These are phyloP conservation scores for Rhincodon typus DNA, from an alignment of 2,797 vertebrate species.

Conservation along the genomic window DNA sequence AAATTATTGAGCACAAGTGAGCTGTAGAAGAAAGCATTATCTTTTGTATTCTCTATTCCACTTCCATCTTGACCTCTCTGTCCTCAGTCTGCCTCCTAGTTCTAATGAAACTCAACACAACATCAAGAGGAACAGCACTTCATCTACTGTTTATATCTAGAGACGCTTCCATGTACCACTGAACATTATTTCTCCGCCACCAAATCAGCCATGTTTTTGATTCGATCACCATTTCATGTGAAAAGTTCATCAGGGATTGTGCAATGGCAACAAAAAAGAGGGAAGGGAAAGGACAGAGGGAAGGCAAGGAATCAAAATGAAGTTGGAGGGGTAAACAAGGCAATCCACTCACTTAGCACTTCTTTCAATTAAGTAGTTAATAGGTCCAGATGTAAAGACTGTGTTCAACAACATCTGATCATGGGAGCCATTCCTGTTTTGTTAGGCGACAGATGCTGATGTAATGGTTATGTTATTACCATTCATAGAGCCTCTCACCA, in stretches of 20 bases:
- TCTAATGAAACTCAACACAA: not conserved
- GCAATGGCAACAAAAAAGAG: no score
- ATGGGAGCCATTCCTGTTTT: not conserved
- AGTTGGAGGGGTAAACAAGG: no score
- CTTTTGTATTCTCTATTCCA: not conserved
- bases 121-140: not conserved
- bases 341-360: no score
- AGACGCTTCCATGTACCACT: no score
- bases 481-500: fast-evolving
- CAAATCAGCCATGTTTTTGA: no score
- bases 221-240: no score
- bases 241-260: no score
- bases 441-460: not conserved
- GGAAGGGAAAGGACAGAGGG: no score
- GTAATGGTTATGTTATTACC: not conserved
- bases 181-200: no score
- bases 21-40: not conserved
- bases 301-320: no score
- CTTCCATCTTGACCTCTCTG: not conserved
- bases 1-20: not conserved
- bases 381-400: not conserved
- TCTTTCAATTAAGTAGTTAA: not conserved
- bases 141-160: not conserved
- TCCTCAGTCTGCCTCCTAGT: not conserved
- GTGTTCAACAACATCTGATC: not conserved